Evolutionary conservation across 2,113 vertebrate genomes (phyloP).

Genomic region (Brachyistius frenatus): DNA sequence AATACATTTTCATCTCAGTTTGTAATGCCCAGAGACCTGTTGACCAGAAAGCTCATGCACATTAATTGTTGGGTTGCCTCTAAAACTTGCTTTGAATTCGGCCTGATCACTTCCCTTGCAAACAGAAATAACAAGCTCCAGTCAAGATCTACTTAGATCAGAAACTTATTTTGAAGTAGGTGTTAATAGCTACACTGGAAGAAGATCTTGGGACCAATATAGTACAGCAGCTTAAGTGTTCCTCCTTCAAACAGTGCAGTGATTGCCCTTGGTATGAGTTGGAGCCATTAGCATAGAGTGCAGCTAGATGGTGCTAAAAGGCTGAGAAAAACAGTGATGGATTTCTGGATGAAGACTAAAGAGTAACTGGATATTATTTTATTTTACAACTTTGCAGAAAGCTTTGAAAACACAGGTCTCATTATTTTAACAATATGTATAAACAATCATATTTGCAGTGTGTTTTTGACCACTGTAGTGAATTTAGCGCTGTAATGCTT

Average conservation of each 20-base stretch:
- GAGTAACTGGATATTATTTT: too few relatives aligned
- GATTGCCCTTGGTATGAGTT: not conserved
- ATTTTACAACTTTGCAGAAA: too few relatives aligned
- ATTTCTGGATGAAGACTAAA: not conserved
- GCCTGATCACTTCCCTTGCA: too few relatives aligned
- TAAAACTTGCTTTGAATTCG: too few relatives aligned
- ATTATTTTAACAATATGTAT: not conserved
- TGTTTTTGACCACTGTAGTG: conserved; percentile 20
- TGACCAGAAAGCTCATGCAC: too few relatives aligned
- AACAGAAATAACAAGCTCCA: not conserved
- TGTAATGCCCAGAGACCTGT: too few relatives aligned
- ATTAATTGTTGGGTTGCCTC: too few relatives aligned
- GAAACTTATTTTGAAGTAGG: not conserved
- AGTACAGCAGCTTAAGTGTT: not conserved
- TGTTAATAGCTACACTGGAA: conserved; percentile 7
- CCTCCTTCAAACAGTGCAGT: not conserved
- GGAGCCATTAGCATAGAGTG: not conserved
- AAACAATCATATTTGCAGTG: not conserved
- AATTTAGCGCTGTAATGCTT: conserved; percentile 32
- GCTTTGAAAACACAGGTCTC: not conserved
- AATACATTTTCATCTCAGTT: too few relatives aligned
- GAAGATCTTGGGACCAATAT: not conserved
- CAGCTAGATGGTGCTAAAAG: conserved; percentile 11
- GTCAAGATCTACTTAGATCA: conserved; percentile 21
- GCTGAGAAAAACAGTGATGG: not conserved